Evolutionary conservation across 2,113 vertebrate species (phyloP).

Genomic region (Entomyzon cyanotis): DNA sequence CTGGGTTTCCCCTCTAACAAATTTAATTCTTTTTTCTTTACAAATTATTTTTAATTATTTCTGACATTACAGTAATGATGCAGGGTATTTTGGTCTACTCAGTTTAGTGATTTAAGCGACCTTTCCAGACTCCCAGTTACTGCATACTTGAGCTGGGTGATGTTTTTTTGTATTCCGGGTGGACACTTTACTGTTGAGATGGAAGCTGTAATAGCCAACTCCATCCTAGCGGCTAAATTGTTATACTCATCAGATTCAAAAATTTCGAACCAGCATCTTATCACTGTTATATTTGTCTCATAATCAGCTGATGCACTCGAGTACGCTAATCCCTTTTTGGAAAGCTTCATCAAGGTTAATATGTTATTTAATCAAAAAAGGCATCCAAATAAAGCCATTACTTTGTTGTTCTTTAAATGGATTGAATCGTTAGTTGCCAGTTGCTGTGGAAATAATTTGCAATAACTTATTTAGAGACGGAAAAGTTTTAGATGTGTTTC

Average conservation of each 20-base stretch:
- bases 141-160: constrained; percentile 11
- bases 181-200: not conserved
- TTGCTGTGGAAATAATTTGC: constrained; percentile 49
- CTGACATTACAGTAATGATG: not conserved
- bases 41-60: not conserved
- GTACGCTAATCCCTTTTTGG: constrained; percentile 45
- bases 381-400: constrained; percentile 58
- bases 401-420: constrained; percentile 60
- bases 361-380: constrained; percentile 64
- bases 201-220: constrained; percentile 27
- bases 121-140: not conserved
- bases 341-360: constrained; percentile 66
- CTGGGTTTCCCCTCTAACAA: not conserved
- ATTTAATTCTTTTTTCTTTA: not conserved
- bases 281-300: constrained; percentile 42
- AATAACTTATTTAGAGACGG: not conserved
- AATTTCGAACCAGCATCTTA: constrained; percentile 47
- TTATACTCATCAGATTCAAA: constrained; percentile 50
- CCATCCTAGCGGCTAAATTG: not conserved
- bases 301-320: constrained; percentile 44
- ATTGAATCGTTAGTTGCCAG: constrained; percentile 48
- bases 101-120: not conserved
- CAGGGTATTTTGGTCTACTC: constrained; percentile 7
- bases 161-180: not conserved
- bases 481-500: constrained; percentile 48